Conservation (phyloP, 1,140 invertebrate species). For the Brachionus calyciflorus region DNA sequence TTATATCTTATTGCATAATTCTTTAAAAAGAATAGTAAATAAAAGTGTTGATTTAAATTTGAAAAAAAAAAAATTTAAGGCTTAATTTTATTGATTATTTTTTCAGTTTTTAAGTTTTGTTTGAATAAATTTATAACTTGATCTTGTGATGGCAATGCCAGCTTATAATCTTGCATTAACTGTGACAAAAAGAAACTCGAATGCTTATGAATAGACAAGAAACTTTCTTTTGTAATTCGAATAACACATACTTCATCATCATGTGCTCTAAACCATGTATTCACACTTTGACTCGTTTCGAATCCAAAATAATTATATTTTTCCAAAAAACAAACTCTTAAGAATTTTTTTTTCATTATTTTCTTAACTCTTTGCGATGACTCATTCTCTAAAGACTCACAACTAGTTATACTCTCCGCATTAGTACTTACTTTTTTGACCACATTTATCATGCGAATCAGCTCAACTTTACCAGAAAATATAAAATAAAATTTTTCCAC, state of each 20-base stretch:
- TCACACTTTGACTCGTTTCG: conserved; percentile 11
- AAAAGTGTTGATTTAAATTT: not conserved
- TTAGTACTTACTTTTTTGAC: not conserved
- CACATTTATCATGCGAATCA: not conserved
- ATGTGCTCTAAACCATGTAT: conserved; percentile 32
- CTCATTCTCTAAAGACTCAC: conserved; percentile 4
- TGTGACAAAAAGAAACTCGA: conserved; percentile 27
- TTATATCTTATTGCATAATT: not conserved
- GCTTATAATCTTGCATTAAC: conserved; percentile 18
- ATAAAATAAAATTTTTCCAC: conserved; percentile 29
- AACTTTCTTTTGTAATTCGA: conserved; percentile 17
- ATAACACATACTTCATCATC: conserved; percentile 25
- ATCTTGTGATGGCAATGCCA: conserved; percentile 10
- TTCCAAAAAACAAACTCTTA: not conserved
- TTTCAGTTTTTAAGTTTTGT: conserved; percentile 31
- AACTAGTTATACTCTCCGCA: not conserved
- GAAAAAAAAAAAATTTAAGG: not conserved
- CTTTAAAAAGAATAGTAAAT: not conserved
- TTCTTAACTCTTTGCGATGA: not conserved
- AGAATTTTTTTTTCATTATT: conserved; percentile 1
- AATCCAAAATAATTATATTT: conserved; percentile 38
- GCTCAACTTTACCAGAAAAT: not conserved
- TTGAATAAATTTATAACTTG: conserved; percentile 18
- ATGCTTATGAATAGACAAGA: conserved; percentile 32
- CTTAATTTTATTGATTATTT: conserved; percentile 32